These are phyloP conservation scores for Melanerpes aurifrons DNA, from an alignment of 2,113 vertebrate species.

Conservation along the genomic window DNA sequence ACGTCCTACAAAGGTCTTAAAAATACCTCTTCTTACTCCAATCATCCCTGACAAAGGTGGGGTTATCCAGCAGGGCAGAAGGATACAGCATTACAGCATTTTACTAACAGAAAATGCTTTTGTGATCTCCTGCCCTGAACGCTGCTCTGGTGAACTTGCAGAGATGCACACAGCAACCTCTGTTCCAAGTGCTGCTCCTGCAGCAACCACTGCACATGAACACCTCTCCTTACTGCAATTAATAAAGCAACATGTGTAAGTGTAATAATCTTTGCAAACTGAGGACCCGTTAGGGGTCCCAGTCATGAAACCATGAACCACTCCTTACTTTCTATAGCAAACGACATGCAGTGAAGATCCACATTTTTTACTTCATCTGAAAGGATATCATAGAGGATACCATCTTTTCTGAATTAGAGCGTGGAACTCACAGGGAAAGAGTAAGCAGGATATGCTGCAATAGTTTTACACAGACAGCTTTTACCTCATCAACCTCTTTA, in stretches of 20 bases:
- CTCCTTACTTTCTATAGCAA: neutral
- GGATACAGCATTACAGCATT: neutral
- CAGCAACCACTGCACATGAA: neutral
- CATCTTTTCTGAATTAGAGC: neutral
- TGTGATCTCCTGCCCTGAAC: neutral
- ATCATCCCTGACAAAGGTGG: neutral
- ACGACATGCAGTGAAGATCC: neutral
- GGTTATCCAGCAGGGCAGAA: neutral
- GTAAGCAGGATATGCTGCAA: neutral
- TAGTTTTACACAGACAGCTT: neutral
- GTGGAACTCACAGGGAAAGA: neutral
- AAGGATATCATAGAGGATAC: neutral
- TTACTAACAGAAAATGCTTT: neutral
- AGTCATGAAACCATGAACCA: neutral
- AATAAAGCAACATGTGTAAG: fast-evolving
- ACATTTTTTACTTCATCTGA: neutral
- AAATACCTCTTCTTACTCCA: neutral
- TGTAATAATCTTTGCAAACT: neutral
- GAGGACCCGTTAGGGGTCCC: neutral
- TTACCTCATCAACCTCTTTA: fast-evolving
- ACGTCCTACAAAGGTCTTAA: neutral
- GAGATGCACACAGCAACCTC: neutral
- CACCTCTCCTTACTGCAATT: neutral
- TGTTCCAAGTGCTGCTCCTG: neutral
- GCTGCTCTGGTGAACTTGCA: neutral